These are phyloP conservation scores for Hypolimnas misippus DNA, from an alignment of 2,888 invertebrate genomes.

Conservation along the genomic window DNA sequence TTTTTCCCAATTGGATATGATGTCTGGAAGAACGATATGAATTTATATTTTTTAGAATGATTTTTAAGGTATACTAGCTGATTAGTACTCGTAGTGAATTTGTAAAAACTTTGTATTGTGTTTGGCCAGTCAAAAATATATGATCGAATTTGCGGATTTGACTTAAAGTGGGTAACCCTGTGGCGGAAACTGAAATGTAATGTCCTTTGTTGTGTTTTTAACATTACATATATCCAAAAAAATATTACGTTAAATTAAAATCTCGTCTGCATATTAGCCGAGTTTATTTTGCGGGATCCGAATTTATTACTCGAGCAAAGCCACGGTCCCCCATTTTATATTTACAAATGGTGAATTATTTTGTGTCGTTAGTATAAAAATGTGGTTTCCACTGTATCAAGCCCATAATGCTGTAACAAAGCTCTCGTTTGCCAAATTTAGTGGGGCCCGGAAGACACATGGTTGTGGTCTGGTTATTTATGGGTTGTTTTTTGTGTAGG, in stretches of 20 bases:
- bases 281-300: constrained; percentile 12
- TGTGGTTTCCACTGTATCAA: constrained; percentile 39
- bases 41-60: no score
- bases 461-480: constrained; percentile 72
- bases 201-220: no score
- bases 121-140: no score
- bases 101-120: no score
- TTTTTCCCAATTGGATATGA: no score
- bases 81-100: no score
- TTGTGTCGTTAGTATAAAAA: constrained; percentile 39
- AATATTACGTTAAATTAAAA: neutral
- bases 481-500: constrained; percentile 77
- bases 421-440: constrained; percentile 50
- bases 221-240: no score
- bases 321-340: constrained; percentile 28
- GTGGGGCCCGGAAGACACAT: constrained; percentile 66
- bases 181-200: neutral
- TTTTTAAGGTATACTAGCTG: no score
- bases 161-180: no score
- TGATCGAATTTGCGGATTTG: no score
- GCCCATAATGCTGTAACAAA: constrained; percentile 35
- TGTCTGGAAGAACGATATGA: no score
- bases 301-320: constrained; percentile 23
- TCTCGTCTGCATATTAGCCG: neutral
- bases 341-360: constrained; percentile 33